Evolutionary conservation across 2,888 invertebrate species (phyloP).

Genomic region (Tanytarsus gracilentus): DNA sequence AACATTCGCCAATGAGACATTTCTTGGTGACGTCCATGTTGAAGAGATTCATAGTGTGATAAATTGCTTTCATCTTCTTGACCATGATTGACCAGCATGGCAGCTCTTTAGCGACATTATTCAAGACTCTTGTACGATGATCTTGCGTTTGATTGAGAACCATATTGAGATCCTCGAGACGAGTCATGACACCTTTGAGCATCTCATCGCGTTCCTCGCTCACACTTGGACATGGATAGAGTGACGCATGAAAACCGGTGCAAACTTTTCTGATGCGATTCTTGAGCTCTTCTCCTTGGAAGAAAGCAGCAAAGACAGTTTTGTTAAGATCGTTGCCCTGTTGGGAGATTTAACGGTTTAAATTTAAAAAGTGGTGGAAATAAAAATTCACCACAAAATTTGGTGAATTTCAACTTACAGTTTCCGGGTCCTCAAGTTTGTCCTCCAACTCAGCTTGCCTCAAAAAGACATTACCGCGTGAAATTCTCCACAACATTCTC

Average conservation of each 20-base stretch:
- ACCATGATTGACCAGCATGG: constrained; percentile 86
- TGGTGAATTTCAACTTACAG: constrained; percentile 49
- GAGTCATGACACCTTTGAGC: constrained; percentile 80
- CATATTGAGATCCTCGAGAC: constrained; percentile 80
- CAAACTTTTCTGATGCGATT: constrained; percentile 87
- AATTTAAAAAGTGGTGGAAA: constrained; percentile 20
- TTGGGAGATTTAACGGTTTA: constrained; percentile 37
- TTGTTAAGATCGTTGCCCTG: constrained; percentile 81
- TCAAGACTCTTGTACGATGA: constrained; percentile 78
- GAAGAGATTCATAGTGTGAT: constrained; percentile 80
- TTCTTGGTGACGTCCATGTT: constrained; percentile 81
- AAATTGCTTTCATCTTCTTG: constrained; percentile 85
- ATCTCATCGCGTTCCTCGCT: constrained; percentile 77
- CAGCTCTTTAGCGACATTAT: constrained; percentile 79
- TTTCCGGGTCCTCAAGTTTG: constrained; percentile 72
- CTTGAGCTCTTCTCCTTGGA: constrained; percentile 88
- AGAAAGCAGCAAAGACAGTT: constrained; percentile 80
- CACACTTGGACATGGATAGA: constrained; percentile 87
- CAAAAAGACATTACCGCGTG: constrained; percentile 84
- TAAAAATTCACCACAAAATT: constrained; percentile 22
- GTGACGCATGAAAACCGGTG: constrained; percentile 83
- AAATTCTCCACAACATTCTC: constrained; percentile 87
- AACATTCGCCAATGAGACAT: constrained; percentile 77
- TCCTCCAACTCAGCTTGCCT: constrained; percentile 76
- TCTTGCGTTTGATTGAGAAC: constrained; percentile 87